phyloP scores from a whole-genome alignment of 37 sponge, comb jelly and placozoan species.

The Ianthella basta region DNA sequence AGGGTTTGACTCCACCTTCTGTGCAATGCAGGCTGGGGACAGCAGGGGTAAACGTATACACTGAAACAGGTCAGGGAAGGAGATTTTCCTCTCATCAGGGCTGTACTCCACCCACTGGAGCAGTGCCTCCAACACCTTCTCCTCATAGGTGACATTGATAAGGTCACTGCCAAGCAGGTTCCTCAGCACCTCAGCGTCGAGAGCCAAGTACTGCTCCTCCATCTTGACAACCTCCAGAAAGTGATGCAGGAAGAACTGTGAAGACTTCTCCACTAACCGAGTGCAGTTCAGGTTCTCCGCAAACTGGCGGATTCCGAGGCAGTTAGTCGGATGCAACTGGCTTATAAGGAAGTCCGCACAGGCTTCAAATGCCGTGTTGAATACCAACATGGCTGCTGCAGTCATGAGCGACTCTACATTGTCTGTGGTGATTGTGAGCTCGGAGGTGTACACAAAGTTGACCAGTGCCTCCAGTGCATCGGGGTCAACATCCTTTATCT shows the following conservation, averaged over 20 bases:
- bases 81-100: constrained; percentile 38
- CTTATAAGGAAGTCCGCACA: constrained; percentile 80
- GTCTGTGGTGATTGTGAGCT: constrained; percentile 83
- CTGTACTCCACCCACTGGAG: constrained; percentile 62
- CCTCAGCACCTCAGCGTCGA: constrained; percentile 63
- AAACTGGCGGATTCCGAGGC: constrained; percentile 86
- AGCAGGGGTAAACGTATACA: constrained; percentile 85
- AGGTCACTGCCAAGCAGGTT: constrained; percentile 66
- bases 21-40: constrained; percentile 61
- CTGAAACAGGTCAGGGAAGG: constrained; percentile 45
- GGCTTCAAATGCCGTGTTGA: constrained; percentile 82
- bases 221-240: constrained; percentile 85
- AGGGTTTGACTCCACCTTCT: constrained; percentile 70
- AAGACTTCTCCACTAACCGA: constrained; percentile 56
- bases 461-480: constrained; percentile 80
- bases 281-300: constrained; percentile 71
- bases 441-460: constrained; percentile 88
- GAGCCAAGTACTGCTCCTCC: constrained; percentile 69
- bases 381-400: constrained; percentile 87
- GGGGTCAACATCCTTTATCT: constrained; percentile 87
- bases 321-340: constrained; percentile 92
- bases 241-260: constrained; percentile 67
- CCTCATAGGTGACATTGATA: constrained; percentile 76
- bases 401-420: constrained; percentile 90
- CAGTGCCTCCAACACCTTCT: constrained; percentile 72